Conservation (phyloP, 2,888 invertebrate genomes). For the Parnassius mnemosyne region DNA sequence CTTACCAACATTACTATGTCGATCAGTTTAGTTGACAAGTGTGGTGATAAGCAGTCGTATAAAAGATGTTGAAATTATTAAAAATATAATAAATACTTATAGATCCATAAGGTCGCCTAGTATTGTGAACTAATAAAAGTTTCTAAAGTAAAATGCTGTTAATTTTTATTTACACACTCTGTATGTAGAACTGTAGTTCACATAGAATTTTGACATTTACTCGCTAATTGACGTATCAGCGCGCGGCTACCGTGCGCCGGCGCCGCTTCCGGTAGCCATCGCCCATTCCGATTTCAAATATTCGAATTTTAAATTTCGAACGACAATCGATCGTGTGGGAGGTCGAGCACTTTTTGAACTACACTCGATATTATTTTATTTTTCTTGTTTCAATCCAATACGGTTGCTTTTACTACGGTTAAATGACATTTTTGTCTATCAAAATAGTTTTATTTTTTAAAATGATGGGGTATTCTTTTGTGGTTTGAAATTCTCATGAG, state of each 20-base stretch:
- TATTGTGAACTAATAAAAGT: no score
- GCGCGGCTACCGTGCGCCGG: slow-evolving; percentile 65
- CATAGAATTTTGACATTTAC: slow-evolving; percentile 65
- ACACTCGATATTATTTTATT: slow-evolving; percentile 13
- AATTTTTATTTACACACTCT: slow-evolving; percentile 38
- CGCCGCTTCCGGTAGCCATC: slow-evolving; percentile 52
- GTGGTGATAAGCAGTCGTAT: no score
- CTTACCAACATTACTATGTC: no score
- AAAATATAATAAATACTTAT: no score
- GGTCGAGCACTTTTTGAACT: slow-evolving; percentile 37
- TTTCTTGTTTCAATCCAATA: background rate
- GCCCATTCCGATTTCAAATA: slow-evolving; percentile 32
- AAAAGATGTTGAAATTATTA: no score
- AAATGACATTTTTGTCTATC: background rate
- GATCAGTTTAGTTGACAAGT: no score
- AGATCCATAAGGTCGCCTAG: no score
- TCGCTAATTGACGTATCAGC: slow-evolving; percentile 71
- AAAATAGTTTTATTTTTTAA: slow-evolving; percentile 8
- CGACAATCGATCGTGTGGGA: slow-evolving; percentile 45
- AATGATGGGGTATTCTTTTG: slow-evolving; percentile 16
- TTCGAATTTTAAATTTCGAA: slow-evolving; percentile 34
- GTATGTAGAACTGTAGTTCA: slow-evolving; percentile 53
- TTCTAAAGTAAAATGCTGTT: background rate
- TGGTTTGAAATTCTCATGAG: slow-evolving; percentile 21
- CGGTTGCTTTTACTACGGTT: background rate